Conservation (phyloP, 2,888 invertebrate species). For the Nephrotoma appendiculata region DNA sequence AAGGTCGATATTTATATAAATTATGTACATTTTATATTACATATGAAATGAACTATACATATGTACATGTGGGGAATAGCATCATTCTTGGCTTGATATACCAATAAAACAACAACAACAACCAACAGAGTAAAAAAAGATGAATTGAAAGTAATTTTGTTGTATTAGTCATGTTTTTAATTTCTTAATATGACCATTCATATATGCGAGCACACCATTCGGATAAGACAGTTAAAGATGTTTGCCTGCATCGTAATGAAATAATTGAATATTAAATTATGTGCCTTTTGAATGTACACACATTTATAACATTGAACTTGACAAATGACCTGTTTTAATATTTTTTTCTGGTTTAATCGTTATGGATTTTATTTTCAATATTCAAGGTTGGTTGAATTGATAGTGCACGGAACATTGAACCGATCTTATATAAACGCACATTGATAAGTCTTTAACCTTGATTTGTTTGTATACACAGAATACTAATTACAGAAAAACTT, state of each 20-base stretch:
- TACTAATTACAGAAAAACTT: background rate
- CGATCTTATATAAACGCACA: background rate
- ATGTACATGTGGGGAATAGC: background rate
- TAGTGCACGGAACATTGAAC: background rate
- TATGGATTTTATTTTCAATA: background rate
- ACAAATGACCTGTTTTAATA: background rate
- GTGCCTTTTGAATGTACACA: no score
- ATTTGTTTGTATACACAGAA: background rate
- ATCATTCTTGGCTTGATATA: background rate
- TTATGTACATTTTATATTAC: background rate
- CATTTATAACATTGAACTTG: background rate
- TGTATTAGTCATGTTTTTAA: background rate
- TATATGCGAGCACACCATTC: background rate
- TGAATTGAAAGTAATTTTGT: background rate
- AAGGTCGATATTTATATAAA: background rate
- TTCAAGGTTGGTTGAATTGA: background rate
- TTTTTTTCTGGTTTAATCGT: background rate
- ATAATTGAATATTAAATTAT: background rate
- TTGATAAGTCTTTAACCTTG: background rate
- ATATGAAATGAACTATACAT: background rate
- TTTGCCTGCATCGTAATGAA: background rate
- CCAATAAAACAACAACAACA: background rate
- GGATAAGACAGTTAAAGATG: background rate
- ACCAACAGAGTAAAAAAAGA: background rate
- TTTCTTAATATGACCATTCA: background rate